Percentiles rank a stretch among this genome's conserved stretches.
Evolutionary conservation across 2,888 invertebrate species (phyloP).

Genomic region (Portevinia maculata): DNA sequence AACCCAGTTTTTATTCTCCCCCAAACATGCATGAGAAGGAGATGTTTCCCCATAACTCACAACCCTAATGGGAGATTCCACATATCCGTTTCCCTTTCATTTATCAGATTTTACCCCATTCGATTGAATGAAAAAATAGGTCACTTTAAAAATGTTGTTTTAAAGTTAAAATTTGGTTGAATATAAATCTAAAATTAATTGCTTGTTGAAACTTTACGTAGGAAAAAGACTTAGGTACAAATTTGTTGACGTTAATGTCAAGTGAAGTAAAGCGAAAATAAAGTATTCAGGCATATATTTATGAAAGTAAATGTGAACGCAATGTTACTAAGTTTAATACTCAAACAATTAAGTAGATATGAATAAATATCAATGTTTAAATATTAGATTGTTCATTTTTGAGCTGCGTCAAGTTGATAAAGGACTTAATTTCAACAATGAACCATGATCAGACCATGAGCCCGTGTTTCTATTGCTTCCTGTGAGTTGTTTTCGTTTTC

Average conservation of each 20-base stretch:
- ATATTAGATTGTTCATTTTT: no score
- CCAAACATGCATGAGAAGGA: conserved; percentile 12
- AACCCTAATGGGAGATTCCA: neutral
- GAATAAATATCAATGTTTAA: no score
- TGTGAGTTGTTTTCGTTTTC: no score
- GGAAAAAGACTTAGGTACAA: neutral
- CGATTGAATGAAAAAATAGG: conserved; percentile 30
- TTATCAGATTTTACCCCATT: conserved; percentile 21
- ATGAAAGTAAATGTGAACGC: no score
- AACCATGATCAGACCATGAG: no score
- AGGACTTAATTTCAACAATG: no score
- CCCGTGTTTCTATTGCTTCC: no score
- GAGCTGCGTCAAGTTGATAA: no score
- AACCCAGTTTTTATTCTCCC: conserved; percentile 28
- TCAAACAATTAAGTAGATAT: no score
- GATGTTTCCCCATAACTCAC: neutral
- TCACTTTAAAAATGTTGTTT: conserved; percentile 14
- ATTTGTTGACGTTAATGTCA: neutral
- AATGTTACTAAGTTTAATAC: no score
- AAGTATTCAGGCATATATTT: neutral
- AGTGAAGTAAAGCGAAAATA: neutral
- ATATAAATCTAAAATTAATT: conserved; percentile 36
- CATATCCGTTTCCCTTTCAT: conserved; percentile 27
- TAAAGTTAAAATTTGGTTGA: conserved; percentile 18
- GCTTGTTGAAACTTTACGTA: conserved; percentile 24